These are phyloP conservation scores for Hassar affinis DNA, from an alignment of 2,113 vertebrate species.

Conservation along the genomic window DNA sequence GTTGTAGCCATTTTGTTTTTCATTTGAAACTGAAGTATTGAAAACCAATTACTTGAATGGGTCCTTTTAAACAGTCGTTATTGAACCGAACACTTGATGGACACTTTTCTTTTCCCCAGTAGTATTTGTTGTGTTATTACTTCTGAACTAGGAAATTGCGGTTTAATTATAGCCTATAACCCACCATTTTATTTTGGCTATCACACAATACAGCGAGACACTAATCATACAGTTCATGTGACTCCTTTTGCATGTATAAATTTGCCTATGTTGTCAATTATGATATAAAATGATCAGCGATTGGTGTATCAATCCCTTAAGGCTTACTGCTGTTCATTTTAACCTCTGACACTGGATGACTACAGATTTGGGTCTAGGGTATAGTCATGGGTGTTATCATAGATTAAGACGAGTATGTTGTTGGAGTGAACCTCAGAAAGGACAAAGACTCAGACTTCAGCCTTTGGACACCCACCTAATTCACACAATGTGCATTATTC, in stretches of 20 bases:
- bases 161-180: background rate
- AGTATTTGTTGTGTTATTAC: background rate
- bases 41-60: constrained; percentile 12
- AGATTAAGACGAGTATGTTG: background rate
- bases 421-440: background rate
- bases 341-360: background rate
- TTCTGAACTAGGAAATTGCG: background rate
- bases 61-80: background rate
- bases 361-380: background rate
- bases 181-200: background rate
- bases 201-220: background rate
- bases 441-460: background rate
- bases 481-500: background rate
- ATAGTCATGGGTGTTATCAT: background rate
- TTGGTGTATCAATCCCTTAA: background rate
- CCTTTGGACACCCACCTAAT: background rate
- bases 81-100: background rate
- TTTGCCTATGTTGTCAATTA: too few species aligned
- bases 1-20: background rate
- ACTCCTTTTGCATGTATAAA: background rate
- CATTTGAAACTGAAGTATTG: background rate
- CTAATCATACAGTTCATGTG: background rate
- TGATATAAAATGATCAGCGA: background rate
- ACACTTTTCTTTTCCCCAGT: background rate
- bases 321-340: background rate